Base-by-base conservation (phyloP, 2,113 vertebrate species). In the Leucoraja erinaceus region DNA sequence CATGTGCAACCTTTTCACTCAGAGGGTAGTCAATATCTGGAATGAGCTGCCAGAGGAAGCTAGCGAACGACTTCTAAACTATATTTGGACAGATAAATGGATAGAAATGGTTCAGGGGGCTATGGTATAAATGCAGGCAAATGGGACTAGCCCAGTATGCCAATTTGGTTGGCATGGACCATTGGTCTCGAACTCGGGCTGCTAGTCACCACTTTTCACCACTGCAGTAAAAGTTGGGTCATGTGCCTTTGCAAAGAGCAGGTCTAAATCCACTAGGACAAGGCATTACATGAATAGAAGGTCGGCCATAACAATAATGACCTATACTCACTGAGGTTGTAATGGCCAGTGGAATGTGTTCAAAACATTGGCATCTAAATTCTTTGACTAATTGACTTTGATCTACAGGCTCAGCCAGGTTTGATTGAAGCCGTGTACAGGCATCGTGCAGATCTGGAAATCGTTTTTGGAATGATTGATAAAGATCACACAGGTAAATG, bases 401-500 rank as follows among this genome's bases (percentile, higher is more conserved):
- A 54, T 25, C 38, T 20, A 11, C 68, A 99, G 98, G 97, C 96
- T 93, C 96, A 98, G 28, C 97, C 97, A 93, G 95, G 96, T 94
- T 93, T 99, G 94, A 95, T 96, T 56, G 98, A 99, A 96, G 99
- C 97, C 5, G 93, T 99, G 92, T 98, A 97, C 94, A 97, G 97
- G 95, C 99, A 99, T 95, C 97, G 97, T 94, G 96, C 96, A 83
- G 98, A 99, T 94, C 96, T 99, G 93, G 97, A 99, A 94, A 97
- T 97, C 81, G 97, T 99, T 95, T 99, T 99, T 94, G 98, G 99
- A 94, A 95, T 98, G 83, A 99, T 99, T 93, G 98, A 99, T 95
- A 96, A 97, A 95, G 98, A 99, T 94, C 97, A 97, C 86, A 99
- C 98, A 95, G 99, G 98, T 98, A 96, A 95, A 88, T 31, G 1